Percentiles rank a stretch among this genome's conserved stretches.
phyloP scores from a whole-genome alignment of 2,113 vertebrate species.

The Phycodurus eques region DNA sequence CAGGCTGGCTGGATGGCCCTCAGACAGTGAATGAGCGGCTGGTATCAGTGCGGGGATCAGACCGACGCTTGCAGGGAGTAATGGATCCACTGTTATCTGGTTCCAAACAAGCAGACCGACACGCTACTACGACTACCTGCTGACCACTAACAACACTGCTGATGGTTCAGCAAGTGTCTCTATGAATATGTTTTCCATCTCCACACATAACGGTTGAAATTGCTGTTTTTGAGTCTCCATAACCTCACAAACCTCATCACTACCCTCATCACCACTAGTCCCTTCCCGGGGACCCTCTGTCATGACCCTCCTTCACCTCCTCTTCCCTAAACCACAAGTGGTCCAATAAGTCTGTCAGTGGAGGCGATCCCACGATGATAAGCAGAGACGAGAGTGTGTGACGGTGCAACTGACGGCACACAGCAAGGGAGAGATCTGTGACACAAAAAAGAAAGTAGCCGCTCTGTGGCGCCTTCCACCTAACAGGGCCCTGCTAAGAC shows the following conservation, averaged over 20 bases:
- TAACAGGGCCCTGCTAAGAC: constrained; percentile 28
- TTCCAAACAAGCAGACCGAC: constrained; percentile 69
- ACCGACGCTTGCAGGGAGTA: constrained; percentile 69
- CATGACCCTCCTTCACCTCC: constrained; percentile 32
- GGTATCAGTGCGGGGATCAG: constrained; percentile 68
- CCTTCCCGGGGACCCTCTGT: constrained; percentile 28
- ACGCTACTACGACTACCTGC: constrained; percentile 65
- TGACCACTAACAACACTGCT: constrained; percentile 59
- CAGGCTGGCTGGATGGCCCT: constrained; percentile 38
- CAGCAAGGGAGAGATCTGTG: constrained; percentile 60
- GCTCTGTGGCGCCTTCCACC: constrained; percentile 8
- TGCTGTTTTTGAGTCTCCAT: background rate
- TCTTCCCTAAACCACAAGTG: constrained; percentile 13
- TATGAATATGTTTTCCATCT: background rate
- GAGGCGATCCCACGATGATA: constrained; percentile 72
- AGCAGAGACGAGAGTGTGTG: constrained; percentile 59
- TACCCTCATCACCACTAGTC: constrained; percentile 18
- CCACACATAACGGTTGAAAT: background rate
- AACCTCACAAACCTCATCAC: background rate
- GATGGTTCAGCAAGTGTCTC: constrained; percentile 16
- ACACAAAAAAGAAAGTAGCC: constrained; percentile 51
- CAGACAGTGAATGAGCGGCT: constrained; percentile 61
- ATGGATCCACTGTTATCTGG: constrained; percentile 74
- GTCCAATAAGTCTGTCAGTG: constrained; percentile 63
- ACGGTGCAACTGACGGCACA: constrained; percentile 3